Base-by-base conservation (phyloP, 1,140 invertebrate species). In the Schlechtendalia chinensis region DNA sequence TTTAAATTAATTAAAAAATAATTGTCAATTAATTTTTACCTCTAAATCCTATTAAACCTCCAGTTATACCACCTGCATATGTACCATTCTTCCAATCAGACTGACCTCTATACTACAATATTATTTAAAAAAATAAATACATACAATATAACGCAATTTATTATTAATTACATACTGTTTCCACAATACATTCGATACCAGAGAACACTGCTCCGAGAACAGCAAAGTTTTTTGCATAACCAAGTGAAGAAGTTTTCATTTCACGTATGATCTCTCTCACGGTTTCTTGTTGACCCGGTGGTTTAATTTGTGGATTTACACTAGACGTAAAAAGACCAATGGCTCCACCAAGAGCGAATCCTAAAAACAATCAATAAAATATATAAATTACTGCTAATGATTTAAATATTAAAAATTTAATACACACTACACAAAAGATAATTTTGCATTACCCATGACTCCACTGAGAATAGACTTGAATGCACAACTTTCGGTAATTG, bases 211-310 rank as follows among this genome's bases (percentile, higher is more conserved):
- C 91, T 80, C 97, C 98, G 83, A 99, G 89, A 65, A 97, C 88
- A 24, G 96, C 97, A 90, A 99, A 99, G 86, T 98, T 99, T 88
- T 99, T 99, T 0, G 94, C 97, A 88, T 98, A 98, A 75, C 93
- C 91, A 58, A 96, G 85, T 72, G 95, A 96, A 10, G 96, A 93
- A 0, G 87, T 88, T 87, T 94, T 95, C 95, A 99, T 97, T 87
- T 99, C 98, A 61, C 90, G 86, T 81, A 97, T 90, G 63, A 96
- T 92, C 87, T 96, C 91, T 83, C 90, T 86, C 0, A 92, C 94
- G 17, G 92, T 93, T 87, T 96, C 95, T 84, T 93, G 93, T 58
- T 92, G 89, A 65, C 87, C 90, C 10, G 86, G 86, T 5, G 88
- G 86, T 22, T 87, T 86, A 27, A 85, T 85, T 6, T 88, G 86